phyloP scores from a whole-genome alignment of 2,797 vertebrate genomes.

The Pipistrellus nathusii region DNA sequence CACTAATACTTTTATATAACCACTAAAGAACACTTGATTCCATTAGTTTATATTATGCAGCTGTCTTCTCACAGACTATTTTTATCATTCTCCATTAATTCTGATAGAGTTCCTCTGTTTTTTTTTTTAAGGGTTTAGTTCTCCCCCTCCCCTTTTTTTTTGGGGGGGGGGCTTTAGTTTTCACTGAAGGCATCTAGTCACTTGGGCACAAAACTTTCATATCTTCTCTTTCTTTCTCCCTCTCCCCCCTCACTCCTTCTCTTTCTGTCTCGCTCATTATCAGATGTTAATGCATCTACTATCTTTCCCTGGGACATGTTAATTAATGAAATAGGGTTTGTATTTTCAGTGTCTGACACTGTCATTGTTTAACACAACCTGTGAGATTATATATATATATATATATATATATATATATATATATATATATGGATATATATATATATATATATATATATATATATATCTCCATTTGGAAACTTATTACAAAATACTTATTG shows the following conservation, averaged over 20 bases:
- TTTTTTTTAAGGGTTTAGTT: background rate
- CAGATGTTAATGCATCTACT: background rate
- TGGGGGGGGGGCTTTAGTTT: no score
- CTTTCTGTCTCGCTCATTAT: background rate
- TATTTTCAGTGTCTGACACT: background rate
- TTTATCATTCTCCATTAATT: slow-evolving; percentile 12
- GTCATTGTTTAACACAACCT: background rate
- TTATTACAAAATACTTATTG: background rate
- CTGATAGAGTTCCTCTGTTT: background rate
- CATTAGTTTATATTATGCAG: slow-evolving; percentile 29
- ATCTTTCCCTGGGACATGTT: background rate
- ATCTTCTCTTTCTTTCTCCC: background rate
- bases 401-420: background rate
- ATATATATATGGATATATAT: background rate
- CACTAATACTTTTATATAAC: background rate
- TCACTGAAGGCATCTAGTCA: background rate
- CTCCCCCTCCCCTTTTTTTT: background rate
- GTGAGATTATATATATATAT: background rate
- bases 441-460: background rate
- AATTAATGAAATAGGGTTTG: background rate
- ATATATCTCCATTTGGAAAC: background rate
- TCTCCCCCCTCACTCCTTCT: background rate
- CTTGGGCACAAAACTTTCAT: background rate
- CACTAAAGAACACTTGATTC: background rate
- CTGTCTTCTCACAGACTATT: background rate